A percentile compares a stretch with the other conserved stretches of the same genome.
Evolutionary conservation across 2,797 vertebrate genomes (phyloP).

Genomic region (Anolis apletophallus): DNA sequence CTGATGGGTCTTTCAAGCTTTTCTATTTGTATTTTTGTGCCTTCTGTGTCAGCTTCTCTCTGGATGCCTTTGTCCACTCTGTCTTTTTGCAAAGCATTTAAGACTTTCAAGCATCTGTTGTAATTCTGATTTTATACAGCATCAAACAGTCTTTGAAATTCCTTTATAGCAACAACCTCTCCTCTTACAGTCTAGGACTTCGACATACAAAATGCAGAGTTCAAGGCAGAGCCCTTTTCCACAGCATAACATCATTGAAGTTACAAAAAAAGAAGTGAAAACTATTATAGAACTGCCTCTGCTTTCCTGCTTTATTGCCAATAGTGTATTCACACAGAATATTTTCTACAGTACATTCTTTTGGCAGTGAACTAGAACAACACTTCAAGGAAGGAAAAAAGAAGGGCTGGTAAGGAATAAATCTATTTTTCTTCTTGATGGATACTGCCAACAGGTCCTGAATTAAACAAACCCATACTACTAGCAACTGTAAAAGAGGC

Average conservation of each 20-base stretch:
- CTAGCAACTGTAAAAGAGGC: fast-evolving
- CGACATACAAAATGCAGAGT: slow-evolving; percentile 32
- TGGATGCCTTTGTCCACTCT: slow-evolving; percentile 44
- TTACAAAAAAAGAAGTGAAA: slow-evolving; percentile 32
- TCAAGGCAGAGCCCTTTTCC: slow-evolving; percentile 52
- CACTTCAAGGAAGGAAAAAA: not conserved
- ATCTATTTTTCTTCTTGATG: not conserved
- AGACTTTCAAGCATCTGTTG: slow-evolving; percentile 41
- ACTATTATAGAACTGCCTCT: slow-evolving; percentile 41
- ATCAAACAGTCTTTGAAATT: slow-evolving; percentile 45
- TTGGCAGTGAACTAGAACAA: slow-evolving; percentile 28
- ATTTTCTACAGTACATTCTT: slow-evolving; percentile 46
- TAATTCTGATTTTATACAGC: slow-evolving; percentile 30
- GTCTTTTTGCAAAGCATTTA: slow-evolving; percentile 45
- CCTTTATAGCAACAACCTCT: slow-evolving; percentile 34
- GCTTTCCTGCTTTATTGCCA: slow-evolving; percentile 15
- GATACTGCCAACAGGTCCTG: not conserved
- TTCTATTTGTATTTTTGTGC: slow-evolving; percentile 60
- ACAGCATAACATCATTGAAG: slow-evolving; percentile 53
- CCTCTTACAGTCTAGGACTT: slow-evolving; percentile 19
- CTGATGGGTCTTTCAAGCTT: slow-evolving; percentile 48
- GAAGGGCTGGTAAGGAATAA: slow-evolving; percentile 4
- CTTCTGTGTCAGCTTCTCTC: slow-evolving; percentile 43
- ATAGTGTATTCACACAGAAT: not conserved
- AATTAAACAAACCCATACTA: not conserved